Conservation (phyloP, 2,888 invertebrate species). For the Ectemnius lituratus region DNA sequence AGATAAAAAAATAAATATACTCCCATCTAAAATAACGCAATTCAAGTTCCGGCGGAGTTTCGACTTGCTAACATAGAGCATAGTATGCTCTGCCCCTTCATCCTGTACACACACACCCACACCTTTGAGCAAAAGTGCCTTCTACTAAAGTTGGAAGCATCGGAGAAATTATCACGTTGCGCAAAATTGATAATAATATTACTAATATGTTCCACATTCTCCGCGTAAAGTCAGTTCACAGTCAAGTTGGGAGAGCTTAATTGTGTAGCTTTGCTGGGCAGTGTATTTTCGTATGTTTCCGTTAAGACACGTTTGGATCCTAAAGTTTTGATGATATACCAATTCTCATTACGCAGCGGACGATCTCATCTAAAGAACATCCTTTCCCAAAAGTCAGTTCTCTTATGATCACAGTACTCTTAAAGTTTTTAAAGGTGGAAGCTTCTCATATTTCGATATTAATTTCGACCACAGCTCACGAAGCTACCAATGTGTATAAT, state of each 20-base stretch:
- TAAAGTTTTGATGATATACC: conserved; percentile 10
- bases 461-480: too few species aligned
- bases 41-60: conserved; percentile 10
- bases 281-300: conserved; percentile 19
- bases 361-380: too few species aligned
- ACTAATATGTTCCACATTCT: background rate
- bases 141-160: background rate
- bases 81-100: background rate
- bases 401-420: conserved; percentile 45
- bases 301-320: conserved; percentile 25
- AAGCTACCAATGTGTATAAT: too few species aligned
- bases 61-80: background rate
- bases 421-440: conserved; percentile 34
- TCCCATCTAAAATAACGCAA: conserved; percentile 13
- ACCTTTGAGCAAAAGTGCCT: background rate
- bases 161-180: background rate
- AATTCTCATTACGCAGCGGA: background rate
- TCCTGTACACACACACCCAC: background rate
- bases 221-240: background rate
- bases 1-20: conserved; percentile 34
- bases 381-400: conserved; percentile 26
- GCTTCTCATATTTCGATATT: too few species aligned
- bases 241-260: background rate
- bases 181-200: background rate
- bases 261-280: background rate